A percentile compares a stretch with the other conserved stretches of the same genome.
These are phyloP conservation scores for Procambarus virginalis DNA, from an alignment of 1,140 invertebrate species.

Conservation along the genomic window DNA sequence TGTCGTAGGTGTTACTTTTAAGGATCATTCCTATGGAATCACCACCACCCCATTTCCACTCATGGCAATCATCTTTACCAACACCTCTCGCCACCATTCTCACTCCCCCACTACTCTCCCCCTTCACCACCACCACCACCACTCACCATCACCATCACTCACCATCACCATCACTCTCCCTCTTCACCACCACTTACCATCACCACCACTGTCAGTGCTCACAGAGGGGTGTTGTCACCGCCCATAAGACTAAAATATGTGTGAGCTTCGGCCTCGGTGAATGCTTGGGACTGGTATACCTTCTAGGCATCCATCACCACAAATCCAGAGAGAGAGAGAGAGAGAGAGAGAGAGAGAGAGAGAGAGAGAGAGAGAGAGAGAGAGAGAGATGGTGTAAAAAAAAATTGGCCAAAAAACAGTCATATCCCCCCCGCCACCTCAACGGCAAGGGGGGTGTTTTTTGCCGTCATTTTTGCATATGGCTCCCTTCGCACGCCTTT, in stretches of 20 bases:
- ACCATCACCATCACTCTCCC: neutral
- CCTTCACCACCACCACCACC: neutral
- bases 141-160: neutral
- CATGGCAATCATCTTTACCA: neutral
- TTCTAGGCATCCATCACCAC: neutral
- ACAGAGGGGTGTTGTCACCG: neutral
- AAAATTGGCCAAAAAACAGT: constrained; percentile 5
- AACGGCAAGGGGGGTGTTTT: constrained; percentile 40
- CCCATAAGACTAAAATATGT: constrained; percentile 21
- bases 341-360: constrained; percentile 3
- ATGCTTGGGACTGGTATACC: constrained; percentile 1
- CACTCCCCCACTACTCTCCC: neutral
- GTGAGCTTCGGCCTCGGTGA: neutral
- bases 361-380: constrained; percentile 16
- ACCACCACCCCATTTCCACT: neutral
- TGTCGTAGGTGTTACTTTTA: too few relatives aligned
- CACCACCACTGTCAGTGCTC: neutral
- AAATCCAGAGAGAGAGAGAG: neutral
- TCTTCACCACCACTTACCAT: constrained; percentile 7
- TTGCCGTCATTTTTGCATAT: constrained; percentile 60
- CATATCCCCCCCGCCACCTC: constrained; percentile 38
- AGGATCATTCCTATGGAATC: neutral
- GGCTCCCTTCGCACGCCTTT: constrained; percentile 52
- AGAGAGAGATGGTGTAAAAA: neutral
- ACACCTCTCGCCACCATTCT: neutral